A percentile compares a stretch with the other conserved stretches of the same genome.
These are phyloP conservation scores for Perca fluviatilis DNA, from an alignment of 2,113 vertebrate species.

Conservation along the genomic window DNA sequence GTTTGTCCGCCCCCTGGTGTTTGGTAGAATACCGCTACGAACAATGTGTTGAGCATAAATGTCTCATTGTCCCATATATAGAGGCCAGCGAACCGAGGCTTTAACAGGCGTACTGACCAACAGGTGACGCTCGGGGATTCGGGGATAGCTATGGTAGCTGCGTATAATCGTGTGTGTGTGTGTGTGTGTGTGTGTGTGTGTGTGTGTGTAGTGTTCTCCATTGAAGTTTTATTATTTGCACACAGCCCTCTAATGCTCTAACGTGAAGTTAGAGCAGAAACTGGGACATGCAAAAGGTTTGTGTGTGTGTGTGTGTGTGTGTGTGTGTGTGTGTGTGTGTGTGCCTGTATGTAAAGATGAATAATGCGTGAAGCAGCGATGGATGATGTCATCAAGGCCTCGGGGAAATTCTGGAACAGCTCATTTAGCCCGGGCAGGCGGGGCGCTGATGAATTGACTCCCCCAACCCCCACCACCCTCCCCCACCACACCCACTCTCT, in stretches of 20 bases:
- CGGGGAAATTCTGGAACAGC: slow-evolving; percentile 36
- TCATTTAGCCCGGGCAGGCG: slow-evolving; percentile 36
- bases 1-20: too few relatives aligned
- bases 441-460: background rate
- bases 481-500: background rate
- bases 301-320: slow-evolving; percentile 24
- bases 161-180: background rate
- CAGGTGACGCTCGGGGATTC: too few relatives aligned
- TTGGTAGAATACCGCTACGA: too few relatives aligned
- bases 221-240: background rate
- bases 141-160: background rate
- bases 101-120: too few relatives aligned
- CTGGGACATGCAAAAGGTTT: background rate
- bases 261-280: slow-evolving; percentile 15
- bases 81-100: too few relatives aligned
- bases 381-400: slow-evolving; percentile 59
- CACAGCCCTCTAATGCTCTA: background rate
- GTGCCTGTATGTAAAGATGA: slow-evolving; percentile 22
- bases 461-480: background rate
- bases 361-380: slow-evolving; percentile 22
- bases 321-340: slow-evolving; percentile 10
- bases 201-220: background rate
- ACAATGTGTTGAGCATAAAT: too few relatives aligned
- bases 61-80: too few relatives aligned
- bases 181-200: slow-evolving; percentile 2